A percentile compares a stretch with the other conserved stretches of the same genome.
phyloP scores from a whole-genome alignment of 2,888 invertebrate genomes.

The Lathronympha strigana region DNA sequence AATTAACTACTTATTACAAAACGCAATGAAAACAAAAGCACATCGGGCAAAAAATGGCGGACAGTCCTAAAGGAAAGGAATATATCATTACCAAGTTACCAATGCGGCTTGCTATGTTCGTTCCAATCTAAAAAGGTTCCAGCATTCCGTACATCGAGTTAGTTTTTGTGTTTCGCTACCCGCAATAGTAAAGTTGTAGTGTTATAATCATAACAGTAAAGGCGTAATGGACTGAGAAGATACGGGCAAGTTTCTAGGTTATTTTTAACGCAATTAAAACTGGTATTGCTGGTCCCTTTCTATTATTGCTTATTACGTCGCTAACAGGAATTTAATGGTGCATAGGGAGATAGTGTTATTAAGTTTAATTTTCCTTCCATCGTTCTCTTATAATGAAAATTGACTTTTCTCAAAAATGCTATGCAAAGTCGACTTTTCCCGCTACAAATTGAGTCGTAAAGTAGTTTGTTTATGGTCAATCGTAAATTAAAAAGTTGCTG shows the following conservation, averaged over 20 bases:
- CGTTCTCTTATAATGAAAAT: neutral
- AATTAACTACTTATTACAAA: conserved; percentile 39
- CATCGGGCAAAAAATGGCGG: conserved; percentile 37
- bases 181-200: conserved; percentile 44
- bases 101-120: neutral
- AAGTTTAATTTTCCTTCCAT: neutral
- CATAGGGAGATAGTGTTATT: conserved; percentile 4
- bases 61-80: conserved; percentile 31
- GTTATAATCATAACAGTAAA: conserved; percentile 66
- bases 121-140: neutral
- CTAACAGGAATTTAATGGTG: conserved; percentile 17
- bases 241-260: conserved; percentile 59
- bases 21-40: conserved; percentile 28
- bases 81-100: conserved; percentile 26
- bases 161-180: conserved; percentile 39
- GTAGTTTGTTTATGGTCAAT: too few species aligned
- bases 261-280: conserved; percentile 75
- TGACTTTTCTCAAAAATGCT: neutral
- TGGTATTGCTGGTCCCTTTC: conserved; percentile 62
- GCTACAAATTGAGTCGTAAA: too few species aligned
- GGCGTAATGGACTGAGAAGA: conserved; percentile 63
- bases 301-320: conserved; percentile 55
- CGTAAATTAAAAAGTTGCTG: too few species aligned
- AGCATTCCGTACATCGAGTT: neutral
- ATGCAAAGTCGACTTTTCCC: too few species aligned